Evolutionary conservation across 2,888 invertebrate species (phyloP), one percentile per base, ranked within the genome.

Genomic region (Neoaliturus tenellus): DNA sequence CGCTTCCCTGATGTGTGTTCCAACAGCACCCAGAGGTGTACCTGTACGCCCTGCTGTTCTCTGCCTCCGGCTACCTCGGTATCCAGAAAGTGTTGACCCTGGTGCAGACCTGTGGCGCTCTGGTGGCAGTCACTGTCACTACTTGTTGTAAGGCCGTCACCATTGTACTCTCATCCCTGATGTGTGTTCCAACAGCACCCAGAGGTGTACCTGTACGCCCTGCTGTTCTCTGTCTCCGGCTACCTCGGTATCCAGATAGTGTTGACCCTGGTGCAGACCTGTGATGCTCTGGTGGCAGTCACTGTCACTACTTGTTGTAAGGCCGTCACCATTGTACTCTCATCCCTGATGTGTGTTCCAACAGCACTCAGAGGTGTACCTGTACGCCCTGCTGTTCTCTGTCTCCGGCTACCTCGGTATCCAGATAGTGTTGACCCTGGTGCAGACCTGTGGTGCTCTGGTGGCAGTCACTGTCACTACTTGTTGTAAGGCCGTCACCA

Each of bases 171-270:
- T 99, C 98, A 0, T 99, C 99, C 91, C 87, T 98, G 81, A 35
- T 35, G 35, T 35, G 35, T 35, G 10, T 6, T 10, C 6, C 14
- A 6, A 51, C 91, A 96, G 95, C 91, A 94, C 89, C 93, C 96
- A 0, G 86, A 94, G 89, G 96, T 95, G 6, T 98, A 98, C 91
- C 94, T 95, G 1, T 97, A 97, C 90, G 96, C 96, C 41, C 92
- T 97, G 84, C 90, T 98, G 35, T 96, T 99, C 88, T 98, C 98
- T 10, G 88, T 97, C 3, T 95, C 96, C 33, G 98, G 99, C 0
- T 99, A 98, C 90, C 91, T 98, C 88, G 99, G 99, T 0, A 94
- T 99, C 80, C 98, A 98, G 90, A 95, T 98, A 48, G 98, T 99
- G 4, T 92, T 99, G 31, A 97, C 97, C 0, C 90, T 98, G 84